Conservation (phyloP, 2,797 vertebrate genomes). For the Crenichthys baileyi region DNA sequence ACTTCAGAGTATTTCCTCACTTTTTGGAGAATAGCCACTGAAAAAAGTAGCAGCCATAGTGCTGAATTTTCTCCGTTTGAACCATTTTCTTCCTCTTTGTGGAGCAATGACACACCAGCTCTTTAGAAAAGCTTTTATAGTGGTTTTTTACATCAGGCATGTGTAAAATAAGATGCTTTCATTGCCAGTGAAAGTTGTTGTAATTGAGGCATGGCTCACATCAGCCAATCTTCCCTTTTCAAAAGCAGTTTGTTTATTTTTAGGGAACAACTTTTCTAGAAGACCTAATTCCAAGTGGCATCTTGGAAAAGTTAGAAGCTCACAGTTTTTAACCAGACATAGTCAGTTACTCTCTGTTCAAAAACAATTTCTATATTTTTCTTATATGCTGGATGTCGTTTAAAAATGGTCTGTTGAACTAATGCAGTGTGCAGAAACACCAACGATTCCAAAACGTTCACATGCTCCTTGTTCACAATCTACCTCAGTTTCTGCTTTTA, state of each 20-base stretch:
- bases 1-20: neutral
- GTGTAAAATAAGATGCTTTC: conserved; percentile 5
- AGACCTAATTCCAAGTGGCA: neutral
- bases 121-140: conserved; percentile 11
- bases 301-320: neutral
- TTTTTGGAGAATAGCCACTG: neutral
- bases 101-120: conserved; percentile 1
- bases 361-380: neutral
- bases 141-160: conserved; percentile 4
- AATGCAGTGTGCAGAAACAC: neutral
- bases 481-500: neutral
- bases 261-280: conserved; percentile 6
- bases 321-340: neutral
- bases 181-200: conserved; percentile 10
- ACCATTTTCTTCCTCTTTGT: neutral
- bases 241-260: conserved; percentile 10
- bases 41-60: neutral
- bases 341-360: neutral
- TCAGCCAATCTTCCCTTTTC: conserved; percentile 7
- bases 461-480: neutral
- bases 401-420: neutral
- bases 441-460: neutral
- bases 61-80: conserved; percentile 7
- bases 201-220: conserved; percentile 2
- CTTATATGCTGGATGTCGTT: neutral